These are phyloP conservation scores for Drosophila setosimentum DNA, from an alignment of 2,888 invertebrate genomes.

Conservation along the genomic window DNA sequence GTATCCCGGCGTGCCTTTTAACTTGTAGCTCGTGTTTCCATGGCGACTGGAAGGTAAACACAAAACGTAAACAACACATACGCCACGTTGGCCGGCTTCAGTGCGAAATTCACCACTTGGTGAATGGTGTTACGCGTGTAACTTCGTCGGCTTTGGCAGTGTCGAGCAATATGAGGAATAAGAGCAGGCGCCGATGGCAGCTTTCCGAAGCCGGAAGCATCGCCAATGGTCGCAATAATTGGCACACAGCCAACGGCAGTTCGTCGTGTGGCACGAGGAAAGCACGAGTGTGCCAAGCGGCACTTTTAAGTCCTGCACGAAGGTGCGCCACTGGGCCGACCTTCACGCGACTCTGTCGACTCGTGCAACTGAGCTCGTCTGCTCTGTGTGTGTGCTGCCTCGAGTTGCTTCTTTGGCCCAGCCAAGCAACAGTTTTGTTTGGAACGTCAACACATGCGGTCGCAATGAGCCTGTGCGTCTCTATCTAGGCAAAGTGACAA, in stretches of 20 bases:
- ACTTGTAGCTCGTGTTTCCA: conserved; percentile 18
- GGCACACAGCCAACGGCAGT: conserved; percentile 69
- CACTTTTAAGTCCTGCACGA: conserved; percentile 22
- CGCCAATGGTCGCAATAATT: conserved; percentile 40
- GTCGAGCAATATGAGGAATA: conserved; percentile 21
- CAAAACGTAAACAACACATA: conserved; percentile 74
- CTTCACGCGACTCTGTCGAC: not conserved
- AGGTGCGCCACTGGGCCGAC: conserved; percentile 17
- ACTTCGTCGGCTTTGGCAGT: conserved; percentile 24
- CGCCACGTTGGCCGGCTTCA: conserved; percentile 59
- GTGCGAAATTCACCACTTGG: conserved; percentile 50
- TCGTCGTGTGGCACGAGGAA: conserved; percentile 25
- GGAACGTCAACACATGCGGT: conserved; percentile 75
- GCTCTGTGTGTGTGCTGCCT: conserved; percentile 7
- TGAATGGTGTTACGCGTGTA: not conserved
- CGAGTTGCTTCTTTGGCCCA: conserved; percentile 11
- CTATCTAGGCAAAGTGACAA: conserved; percentile 21
- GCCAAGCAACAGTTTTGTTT: conserved; percentile 73
- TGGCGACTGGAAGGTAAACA: conserved; percentile 72
- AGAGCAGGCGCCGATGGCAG: conserved; percentile 66
- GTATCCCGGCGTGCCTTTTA: conserved; percentile 3
- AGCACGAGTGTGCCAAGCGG: conserved; percentile 11
- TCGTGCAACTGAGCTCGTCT: conserved; percentile 7
- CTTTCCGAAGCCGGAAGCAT: conserved; percentile 48
- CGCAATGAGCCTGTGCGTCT: conserved; percentile 44